Evolutionary conservation across 2,888 invertebrate species (phyloP), one percentile per base, ranked within the genome.

Genomic region (Parnassius apollo): DNA sequence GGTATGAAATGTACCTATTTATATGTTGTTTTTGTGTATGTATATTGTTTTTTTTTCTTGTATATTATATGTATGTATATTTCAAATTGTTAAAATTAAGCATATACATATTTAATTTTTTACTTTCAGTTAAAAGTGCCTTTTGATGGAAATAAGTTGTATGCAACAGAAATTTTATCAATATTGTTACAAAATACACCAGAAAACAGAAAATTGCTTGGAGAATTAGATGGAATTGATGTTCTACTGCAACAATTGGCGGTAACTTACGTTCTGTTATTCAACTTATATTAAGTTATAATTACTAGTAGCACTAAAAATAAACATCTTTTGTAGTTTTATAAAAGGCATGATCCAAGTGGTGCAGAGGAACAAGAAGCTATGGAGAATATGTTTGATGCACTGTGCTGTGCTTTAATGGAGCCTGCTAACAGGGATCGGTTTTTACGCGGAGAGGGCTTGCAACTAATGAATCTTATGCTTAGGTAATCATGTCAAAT

Each of bases 381-480:
- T 76, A 99, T 99, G 99, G 99, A 99, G 87, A 99, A 99, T 88
- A 93, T 99, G 71, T 99, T 99, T 83, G 97, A 99, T 85, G 95
- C 96, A 62, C 90, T 99, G 66, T 99, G 99, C 83, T 98, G 98
- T 59, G 95, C 98, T 62, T 93, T 99, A 64, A 96, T 99, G 96
- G 94, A 95, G 68, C 93, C 95, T 12, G 92, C 95, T 67, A 99
- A 99, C 88, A 94, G 98, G 57, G 97, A 98, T 68, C 94, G 96
- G 63, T 99, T 99, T 84, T 92, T 99, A 44, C 95, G 96, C 74
- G 99, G 98, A 2, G 99, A 99, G 92, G 99, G 99, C 2, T 92
- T 99, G 57, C 99, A 99, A 85, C 94, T 99, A 54, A 99, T 99
- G 99, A 99, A 99, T 89, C 94, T 99, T 65, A 99, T 99, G 98